Evolutionary conservation across 2,888 invertebrate genomes (phyloP), one percentile per base, ranked within the genome.

Genomic region (Nipponacmea schrenckii): DNA sequence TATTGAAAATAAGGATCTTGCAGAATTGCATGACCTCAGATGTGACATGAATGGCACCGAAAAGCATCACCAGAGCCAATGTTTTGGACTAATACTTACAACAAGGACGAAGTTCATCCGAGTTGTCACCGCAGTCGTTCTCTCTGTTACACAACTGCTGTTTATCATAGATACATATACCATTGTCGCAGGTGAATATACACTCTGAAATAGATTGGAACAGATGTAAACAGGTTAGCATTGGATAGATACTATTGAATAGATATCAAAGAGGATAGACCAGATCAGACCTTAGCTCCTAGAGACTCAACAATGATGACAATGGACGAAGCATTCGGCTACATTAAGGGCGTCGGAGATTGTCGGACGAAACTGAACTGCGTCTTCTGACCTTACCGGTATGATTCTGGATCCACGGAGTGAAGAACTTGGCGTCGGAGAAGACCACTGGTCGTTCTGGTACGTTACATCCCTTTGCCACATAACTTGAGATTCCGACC

Each of bases 61-160:
- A 4, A 4, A 4, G 31, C 31, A 31, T 31, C n/a, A n/a, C n/a
- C n/a, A n/a, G n/a, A n/a, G n/a, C 31, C 2, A 31, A 31, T 31
- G 31, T 3, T 31, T 3, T 31, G 5, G 31, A 24, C 12, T 2
- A 20, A 17, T 64, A 81, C 83, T 81, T 78, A 85, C 85, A 74
- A 70, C 86, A 86, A 0, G 63, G 74, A 39, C 71, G 67, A 4
- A 75, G 80, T 75, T 87, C 87, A 76, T 87, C 87, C 14, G 81
- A 83, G 71, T 82, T 81, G 62, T 87, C 86, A 0, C 83, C 84
- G 73, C 87, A 87, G 72, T 87, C 80, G 64, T 84, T 77, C 0
- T 76, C 73, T 14, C 83, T 78, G 75, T 87, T 78, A 80, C 87
- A 87, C 4, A 86, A 69, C 62, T 78, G 68, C 7, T 74, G 74